Percentiles rank a stretch among this genome's conserved stretches.
These are phyloP conservation scores for Lottia gigantea DNA, from an alignment of 2,888 invertebrate species.

Conservation along the genomic window DNA sequence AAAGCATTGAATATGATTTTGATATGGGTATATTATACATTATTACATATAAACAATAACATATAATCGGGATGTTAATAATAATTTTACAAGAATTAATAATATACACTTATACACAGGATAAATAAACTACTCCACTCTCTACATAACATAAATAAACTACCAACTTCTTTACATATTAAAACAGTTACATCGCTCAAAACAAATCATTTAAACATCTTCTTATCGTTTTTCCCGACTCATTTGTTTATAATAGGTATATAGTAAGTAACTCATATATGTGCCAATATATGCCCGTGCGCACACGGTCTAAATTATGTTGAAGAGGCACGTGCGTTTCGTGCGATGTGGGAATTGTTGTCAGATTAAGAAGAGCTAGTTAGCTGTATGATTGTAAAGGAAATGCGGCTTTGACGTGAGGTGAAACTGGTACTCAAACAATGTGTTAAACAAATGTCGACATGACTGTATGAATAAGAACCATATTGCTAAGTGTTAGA, in stretches of 20 bases:
- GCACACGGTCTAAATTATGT: slow-evolving; percentile 6
- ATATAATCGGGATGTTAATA: not conserved
- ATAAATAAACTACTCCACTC: not conserved
- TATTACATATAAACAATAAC: slow-evolving; percentile 5
- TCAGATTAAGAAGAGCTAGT: not conserved
- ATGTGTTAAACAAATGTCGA: slow-evolving; percentile 5
- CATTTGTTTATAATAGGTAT: slow-evolving; percentile 1
- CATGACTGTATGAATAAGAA: slow-evolving; percentile 1
- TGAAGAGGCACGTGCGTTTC: slow-evolving; percentile 9
- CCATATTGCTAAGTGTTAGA: slow-evolving; percentile 6
- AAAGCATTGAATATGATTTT: too few relatives aligned
- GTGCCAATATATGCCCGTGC: not conserved
- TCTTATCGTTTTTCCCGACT: slow-evolving; percentile 1
- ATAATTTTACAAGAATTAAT: slow-evolving; percentile 2
- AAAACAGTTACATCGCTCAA: not conserved
- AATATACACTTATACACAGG: not conserved
- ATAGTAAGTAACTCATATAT: slow-evolving; percentile 1
- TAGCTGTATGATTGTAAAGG: not conserved
- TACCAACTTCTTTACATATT: not conserved
- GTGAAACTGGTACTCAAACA: not conserved
- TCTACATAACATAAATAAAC: not conserved
- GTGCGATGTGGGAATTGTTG: slow-evolving; percentile 10
- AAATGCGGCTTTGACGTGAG: slow-evolving; percentile 7
- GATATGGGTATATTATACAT: not conserved
- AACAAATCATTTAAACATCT: slow-evolving; percentile 5